phyloP scores from a whole-genome alignment of 2,888 invertebrate genomes.

The Netelia fuscicornis region DNA sequence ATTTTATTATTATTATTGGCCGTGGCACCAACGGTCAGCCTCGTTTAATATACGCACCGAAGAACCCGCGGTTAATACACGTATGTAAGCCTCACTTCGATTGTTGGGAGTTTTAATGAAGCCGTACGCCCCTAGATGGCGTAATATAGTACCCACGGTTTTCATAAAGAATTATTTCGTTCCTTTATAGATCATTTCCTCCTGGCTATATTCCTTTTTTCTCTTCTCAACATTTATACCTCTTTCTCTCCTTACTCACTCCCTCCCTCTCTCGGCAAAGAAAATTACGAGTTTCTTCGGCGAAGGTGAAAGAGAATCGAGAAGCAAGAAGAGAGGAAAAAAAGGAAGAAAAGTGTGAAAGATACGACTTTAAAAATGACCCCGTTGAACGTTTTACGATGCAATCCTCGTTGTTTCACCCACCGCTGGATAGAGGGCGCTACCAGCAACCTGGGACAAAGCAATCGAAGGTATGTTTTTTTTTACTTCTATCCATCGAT shows the following conservation, averaged over 20 bases:
- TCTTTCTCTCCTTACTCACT: conserved; percentile 8
- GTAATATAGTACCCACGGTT: conserved; percentile 31
- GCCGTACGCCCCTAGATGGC: conserved; percentile 27
- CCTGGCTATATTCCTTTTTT: conserved; percentile 25
- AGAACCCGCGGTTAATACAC: background rate
- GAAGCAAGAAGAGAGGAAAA: background rate
- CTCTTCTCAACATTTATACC: no score
- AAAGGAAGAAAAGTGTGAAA: background rate
- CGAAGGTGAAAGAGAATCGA: background rate
- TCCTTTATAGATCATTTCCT: conserved; percentile 7
- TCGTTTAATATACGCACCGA: conserved; percentile 17
- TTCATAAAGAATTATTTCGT: conserved; percentile 39
- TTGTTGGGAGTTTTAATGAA: conserved; percentile 57
- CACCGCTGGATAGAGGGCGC: background rate
- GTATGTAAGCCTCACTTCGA: conserved; percentile 40
- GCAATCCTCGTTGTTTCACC: background rate
- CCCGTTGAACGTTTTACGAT: conserved; percentile 46
- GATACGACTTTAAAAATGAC: conserved; percentile 35
- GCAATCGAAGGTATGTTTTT: no score
- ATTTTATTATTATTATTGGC: conserved; percentile 42
- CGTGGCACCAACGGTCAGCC: conserved; percentile 1
- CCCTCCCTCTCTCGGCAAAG: background rate
- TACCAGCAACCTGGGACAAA: no score
- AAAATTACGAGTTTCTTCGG: conserved; percentile 36
- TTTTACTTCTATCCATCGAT: no score